Evolutionary conservation across 1,140 invertebrate genomes (phyloP).

Genomic region (Drosophila seguyi): DNA sequence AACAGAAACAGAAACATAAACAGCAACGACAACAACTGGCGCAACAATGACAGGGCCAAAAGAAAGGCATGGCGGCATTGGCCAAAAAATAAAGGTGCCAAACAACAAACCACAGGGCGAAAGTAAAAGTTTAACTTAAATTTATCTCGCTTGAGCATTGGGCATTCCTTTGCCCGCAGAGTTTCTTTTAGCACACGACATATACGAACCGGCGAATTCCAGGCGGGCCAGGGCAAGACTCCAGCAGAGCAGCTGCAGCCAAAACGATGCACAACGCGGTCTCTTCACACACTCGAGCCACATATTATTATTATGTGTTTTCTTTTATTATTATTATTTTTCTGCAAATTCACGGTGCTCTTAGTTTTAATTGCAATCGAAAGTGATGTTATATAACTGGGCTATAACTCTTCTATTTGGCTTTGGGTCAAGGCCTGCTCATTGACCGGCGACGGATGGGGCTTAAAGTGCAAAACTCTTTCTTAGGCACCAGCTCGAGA

Average conservation of each 20-base stretch:
- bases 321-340: slow-evolving; percentile 1
- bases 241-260: slow-evolving; percentile 50
- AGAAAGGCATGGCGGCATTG: slow-evolving; percentile 56
- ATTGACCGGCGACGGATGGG: slow-evolving; percentile 21
- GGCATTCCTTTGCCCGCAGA: slow-evolving; percentile 1
- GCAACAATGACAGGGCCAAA: slow-evolving; percentile 52
- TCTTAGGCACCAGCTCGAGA: slow-evolving; percentile 33
- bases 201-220: slow-evolving; percentile 77
- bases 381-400: slow-evolving; percentile 35
- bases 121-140: slow-evolving; percentile 76
- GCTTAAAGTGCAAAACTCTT: slow-evolving; percentile 38
- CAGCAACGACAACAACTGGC: slow-evolving; percentile 17
- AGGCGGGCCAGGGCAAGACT: slow-evolving; percentile 41
- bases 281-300: slow-evolving; percentile 27
- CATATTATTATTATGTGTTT: slow-evolving; percentile 32
- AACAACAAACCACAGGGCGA: slow-evolving; percentile 51
- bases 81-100: slow-evolving; percentile 54
- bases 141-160: slow-evolving; percentile 26
- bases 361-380: slow-evolving; percentile 11
- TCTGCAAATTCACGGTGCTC: slow-evolving; percentile 33
- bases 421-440: slow-evolving; percentile 52
- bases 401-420: slow-evolving; percentile 21
- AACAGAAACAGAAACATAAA: slow-evolving; percentile 42
- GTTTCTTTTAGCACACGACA: slow-evolving; percentile 65
- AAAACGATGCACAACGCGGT: slow-evolving; percentile 16